These are phyloP conservation scores for Pogoniulus pusillus DNA, from an alignment of 2,797 vertebrate species.

Conservation along the genomic window DNA sequence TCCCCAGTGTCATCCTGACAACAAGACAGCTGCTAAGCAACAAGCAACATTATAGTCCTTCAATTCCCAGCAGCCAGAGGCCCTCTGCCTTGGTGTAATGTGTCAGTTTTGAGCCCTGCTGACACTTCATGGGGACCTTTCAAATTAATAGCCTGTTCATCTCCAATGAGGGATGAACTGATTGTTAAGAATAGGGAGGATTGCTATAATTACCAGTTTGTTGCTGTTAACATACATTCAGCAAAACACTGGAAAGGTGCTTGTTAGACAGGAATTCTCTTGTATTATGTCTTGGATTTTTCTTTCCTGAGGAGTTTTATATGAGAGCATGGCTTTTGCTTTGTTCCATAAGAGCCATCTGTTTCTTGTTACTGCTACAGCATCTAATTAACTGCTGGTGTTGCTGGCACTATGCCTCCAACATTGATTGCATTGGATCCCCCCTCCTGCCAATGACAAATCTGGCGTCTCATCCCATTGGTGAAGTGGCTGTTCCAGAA, in stretches of 20 bases:
- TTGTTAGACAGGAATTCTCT: conserved; percentile 2
- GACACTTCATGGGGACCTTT: conserved; percentile 6
- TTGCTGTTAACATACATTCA: neutral
- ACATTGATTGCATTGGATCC: neutral
- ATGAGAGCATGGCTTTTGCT: conserved; percentile 9
- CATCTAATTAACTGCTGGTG: conserved; percentile 25
- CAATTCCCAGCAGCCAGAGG: conserved; percentile 16
- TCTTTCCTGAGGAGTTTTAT: neutral
- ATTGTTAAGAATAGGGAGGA: neutral
- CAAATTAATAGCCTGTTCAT: neutral
- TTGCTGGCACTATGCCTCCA: neutral
- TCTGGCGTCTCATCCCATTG: neutral
- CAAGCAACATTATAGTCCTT: neutral
- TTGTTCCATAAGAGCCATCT: conserved; percentile 22
- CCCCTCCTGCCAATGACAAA: neutral
- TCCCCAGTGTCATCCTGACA: neutral
- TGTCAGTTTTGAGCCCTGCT: neutral
- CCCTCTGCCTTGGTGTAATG: neutral
- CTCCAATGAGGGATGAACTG: neutral
- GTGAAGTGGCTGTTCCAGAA: neutral
- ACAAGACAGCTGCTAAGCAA: conserved; percentile 43
- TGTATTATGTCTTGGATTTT: neutral
- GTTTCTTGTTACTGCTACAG: conserved; percentile 36
- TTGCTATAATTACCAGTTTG: neutral
- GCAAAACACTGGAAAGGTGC: neutral